phyloP scores from a whole-genome alignment of 2,113 vertebrate genomes.

The Bambusicola thoracicus region DNA sequence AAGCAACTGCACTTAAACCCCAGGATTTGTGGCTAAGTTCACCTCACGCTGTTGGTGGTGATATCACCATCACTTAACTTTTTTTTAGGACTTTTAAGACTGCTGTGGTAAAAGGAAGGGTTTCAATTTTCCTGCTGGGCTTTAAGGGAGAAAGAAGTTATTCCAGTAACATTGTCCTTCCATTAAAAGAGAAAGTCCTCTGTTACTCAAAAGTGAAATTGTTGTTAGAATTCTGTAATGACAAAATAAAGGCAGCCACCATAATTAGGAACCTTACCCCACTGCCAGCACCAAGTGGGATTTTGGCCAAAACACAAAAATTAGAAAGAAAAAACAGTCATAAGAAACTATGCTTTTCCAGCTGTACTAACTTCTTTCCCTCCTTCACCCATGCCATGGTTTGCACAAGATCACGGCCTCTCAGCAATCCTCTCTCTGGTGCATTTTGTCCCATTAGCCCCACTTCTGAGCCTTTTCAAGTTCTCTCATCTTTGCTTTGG shows the following conservation, averaged over 20 bases:
- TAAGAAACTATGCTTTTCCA: background rate
- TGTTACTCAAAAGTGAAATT: conserved; percentile 9
- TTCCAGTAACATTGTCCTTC: background rate
- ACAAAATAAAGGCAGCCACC: background rate
- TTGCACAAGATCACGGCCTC: background rate
- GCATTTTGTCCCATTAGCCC: background rate
- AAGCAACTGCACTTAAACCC: background rate
- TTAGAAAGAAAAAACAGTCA: background rate
- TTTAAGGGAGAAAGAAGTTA: background rate
- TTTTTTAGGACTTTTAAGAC: background rate
- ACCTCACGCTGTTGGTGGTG: conserved; percentile 42
- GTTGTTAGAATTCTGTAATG: background rate
- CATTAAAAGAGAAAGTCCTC: background rate
- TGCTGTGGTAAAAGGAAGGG: conserved; percentile 4
- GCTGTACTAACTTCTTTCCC: background rate
- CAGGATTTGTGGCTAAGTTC: conserved; percentile 30
- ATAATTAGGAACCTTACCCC: background rate
- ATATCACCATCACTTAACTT: background rate
- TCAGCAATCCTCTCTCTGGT: background rate
- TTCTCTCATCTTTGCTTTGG: background rate
- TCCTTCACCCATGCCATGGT: background rate
- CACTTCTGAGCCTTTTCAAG: background rate
- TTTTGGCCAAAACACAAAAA: background rate
- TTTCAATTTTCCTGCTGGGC: background rate
- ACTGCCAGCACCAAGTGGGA: background rate